Base-by-base conservation (phyloP, 2,888 invertebrate genomes). In the Amphimallon solstitiale region DNA sequence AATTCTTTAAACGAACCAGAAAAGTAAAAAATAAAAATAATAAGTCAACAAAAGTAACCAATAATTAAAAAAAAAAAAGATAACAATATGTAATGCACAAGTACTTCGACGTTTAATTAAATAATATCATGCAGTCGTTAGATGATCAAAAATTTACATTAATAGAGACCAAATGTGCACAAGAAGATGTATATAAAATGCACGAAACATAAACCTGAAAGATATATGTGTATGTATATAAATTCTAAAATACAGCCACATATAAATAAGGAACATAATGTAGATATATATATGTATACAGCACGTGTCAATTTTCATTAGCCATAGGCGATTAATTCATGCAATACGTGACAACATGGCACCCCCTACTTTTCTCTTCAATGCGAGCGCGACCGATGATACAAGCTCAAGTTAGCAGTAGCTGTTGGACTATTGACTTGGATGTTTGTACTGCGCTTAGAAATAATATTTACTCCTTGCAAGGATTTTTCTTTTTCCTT, bases 111-210 rank as follows among this genome's bases (percentile, higher is more conserved):
- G 56, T 45, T 56, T 64, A 56, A 63, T 40, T n/a, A n/a, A n/a
- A n/a, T n/a, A n/a, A n/a, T n/a, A n/a, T 45, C 56, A 56, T 64
- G 54, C 54, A 56, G 56, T 64, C 52, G 63, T 63, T 63, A 63
- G 52, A 63, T 54, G 45, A 46, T 46, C 45, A 63, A 54, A n/a
- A 62, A 45, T 52, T 63, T 63, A 52, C 63, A 54, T 54, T 63
- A 52, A 54, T 63, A 63, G 63, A 63, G 63, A 63, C 54, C 62
- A 62, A 62, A 62, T 62, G 62, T 62, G 62, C 62, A 49, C 62
- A 62, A 62, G 62, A 62, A 62, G 62, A 38, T 62, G 37, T 49
- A n/a, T n/a, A 49, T 62, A 62, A 62, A 62, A 62, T 62, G 62
- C 62, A 62, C 62, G 62, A 62, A 43, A 62, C 62, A 62, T 62